phyloP scores from a whole-genome alignment of 2,888 invertebrate genomes.

The Aphrophora alni region DNA sequence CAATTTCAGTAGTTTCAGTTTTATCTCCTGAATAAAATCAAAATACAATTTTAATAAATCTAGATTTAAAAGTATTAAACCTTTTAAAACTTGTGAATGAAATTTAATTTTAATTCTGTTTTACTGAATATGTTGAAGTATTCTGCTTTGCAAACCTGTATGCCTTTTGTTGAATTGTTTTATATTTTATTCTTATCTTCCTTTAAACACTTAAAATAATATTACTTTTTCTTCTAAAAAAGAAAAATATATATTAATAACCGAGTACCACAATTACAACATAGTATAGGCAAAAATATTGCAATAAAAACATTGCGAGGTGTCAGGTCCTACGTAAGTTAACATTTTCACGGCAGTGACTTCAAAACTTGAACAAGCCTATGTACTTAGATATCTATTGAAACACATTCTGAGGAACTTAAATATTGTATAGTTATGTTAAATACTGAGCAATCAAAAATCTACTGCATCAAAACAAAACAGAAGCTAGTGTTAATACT shows the following conservation, averaged over 20 bases:
- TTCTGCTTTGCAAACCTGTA: no score
- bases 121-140: no score
- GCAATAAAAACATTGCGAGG: not conserved
- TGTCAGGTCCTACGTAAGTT: not conserved
- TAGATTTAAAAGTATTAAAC: no score
- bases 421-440: not conserved
- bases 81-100: no score
- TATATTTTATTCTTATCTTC: not conserved
- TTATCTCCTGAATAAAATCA: no score
- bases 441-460: not conserved
- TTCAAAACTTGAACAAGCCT: not conserved
- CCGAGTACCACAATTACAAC: not conserved
- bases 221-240: not conserved
- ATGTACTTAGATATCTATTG: not conserved
- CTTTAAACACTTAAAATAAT: not conserved
- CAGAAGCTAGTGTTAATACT: not conserved
- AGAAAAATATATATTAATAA: not conserved
- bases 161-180: not conserved
- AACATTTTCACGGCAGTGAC: not conserved
- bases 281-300: not conserved
- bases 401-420: not conserved
- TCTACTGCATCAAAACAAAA: not conserved
- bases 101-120: no score
- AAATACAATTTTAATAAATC: no score
- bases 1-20: no score